These are phyloP conservation scores for Isichthys henryi DNA, from an alignment of 2,113 vertebrate genomes.

Conservation along the genomic window DNA sequence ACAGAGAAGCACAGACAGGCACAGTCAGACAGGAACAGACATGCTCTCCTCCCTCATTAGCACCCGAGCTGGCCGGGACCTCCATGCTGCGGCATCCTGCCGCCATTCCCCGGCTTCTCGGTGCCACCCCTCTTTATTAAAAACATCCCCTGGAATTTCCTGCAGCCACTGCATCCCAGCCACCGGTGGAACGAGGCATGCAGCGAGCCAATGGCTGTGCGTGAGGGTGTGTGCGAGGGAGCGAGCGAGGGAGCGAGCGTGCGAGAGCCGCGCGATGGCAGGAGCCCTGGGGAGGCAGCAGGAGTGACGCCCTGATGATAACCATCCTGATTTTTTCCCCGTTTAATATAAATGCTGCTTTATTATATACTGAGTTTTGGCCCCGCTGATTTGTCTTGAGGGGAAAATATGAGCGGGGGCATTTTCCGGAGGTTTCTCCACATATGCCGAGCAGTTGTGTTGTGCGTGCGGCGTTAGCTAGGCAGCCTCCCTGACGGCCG, in stretches of 20 bases:
- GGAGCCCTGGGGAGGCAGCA: not conserved
- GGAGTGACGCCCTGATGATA: not conserved
- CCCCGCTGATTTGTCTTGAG: not conserved
- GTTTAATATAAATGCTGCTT: not conserved
- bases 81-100: conserved; percentile 18
- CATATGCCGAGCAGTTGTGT: conserved; percentile 54
- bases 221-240: not conserved
- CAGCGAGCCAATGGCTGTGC: not conserved
- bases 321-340: not conserved
- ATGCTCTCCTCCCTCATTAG: not conserved
- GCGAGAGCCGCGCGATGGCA: too few species aligned
- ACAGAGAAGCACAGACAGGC: too few species aligned
- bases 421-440: conserved; percentile 35
- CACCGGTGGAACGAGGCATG: conserved; percentile 20
- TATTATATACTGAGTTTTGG: not conserved
- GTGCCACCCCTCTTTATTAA: conserved; percentile 54
- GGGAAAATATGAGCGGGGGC: not conserved
- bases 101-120: conserved; percentile 50
- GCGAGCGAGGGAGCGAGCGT: too few species aligned
- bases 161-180: conserved; percentile 46
- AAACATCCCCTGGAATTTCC: conserved; percentile 69
- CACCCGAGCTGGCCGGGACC: not conserved
- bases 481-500: conserved; percentile 36
- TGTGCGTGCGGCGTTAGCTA: conserved; percentile 33
- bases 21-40: not conserved